phyloP scores from a whole-genome alignment of 2,888 invertebrate genomes.

The Drosophila fulvimacula region DNA sequence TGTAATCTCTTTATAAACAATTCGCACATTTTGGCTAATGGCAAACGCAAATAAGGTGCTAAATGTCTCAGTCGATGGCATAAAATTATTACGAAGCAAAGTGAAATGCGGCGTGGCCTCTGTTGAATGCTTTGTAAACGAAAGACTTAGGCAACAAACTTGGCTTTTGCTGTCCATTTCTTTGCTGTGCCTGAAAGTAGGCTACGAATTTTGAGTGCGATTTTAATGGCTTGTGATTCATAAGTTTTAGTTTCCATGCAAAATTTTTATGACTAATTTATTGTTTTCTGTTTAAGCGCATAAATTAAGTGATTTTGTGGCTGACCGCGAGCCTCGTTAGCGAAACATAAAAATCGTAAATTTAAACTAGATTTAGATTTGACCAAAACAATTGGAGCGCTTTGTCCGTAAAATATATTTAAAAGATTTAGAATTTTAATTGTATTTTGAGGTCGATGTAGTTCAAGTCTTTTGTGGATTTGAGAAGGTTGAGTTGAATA shows the following conservation, averaged over 20 bases:
- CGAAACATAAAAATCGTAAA: background rate
- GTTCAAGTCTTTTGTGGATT: background rate
- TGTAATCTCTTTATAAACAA: constrained; percentile 81
- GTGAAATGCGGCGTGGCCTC: constrained; percentile 40
- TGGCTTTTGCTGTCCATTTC: background rate
- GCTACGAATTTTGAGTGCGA: background rate
- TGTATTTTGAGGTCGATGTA: background rate
- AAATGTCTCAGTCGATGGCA: constrained; percentile 64
- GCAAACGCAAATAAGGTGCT: constrained; percentile 75
- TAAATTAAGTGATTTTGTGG: background rate
- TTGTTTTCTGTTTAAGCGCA: background rate
- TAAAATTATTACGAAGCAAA: constrained; percentile 51
- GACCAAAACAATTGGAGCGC: background rate
- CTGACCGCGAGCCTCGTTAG: background rate
- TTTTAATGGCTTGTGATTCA: background rate
- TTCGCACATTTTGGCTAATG: constrained; percentile 78
- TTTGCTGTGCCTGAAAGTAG: constrained; percentile 30
- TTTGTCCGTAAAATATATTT: background rate
- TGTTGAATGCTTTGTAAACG: constrained; percentile 31
- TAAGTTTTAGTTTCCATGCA: constrained; percentile 3
- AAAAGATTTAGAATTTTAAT: background rate
- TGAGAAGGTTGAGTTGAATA: background rate
- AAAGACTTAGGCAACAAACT: constrained; percentile 71
- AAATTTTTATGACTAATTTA: background rate
- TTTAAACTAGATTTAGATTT: background rate